Evolutionary conservation across 2,888 invertebrate species (phyloP).

Genomic region (Dioctria rufipes): DNA sequence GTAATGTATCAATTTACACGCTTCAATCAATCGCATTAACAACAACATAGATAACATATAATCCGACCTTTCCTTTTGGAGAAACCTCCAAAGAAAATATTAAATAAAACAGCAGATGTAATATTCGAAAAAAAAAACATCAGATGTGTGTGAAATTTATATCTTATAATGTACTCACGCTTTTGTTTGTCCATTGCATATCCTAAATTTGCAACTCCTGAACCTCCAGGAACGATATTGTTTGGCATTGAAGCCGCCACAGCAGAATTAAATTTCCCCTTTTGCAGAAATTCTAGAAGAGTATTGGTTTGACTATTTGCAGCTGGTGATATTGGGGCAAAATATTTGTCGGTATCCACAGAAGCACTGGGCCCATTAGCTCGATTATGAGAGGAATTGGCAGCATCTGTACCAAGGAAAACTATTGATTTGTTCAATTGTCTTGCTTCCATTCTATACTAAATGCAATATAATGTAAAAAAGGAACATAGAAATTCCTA

Average conservation of each 20-base stretch:
- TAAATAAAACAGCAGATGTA: too few species aligned
- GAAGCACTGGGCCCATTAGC: slow-evolving; percentile 63
- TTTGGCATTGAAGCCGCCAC: slow-evolving; percentile 7
- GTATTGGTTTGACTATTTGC: slow-evolving; percentile 67
- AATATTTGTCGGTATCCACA: slow-evolving; percentile 74
- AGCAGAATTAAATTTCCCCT: slow-evolving; percentile 73
- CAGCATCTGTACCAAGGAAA: not conserved
- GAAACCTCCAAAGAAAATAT: too few species aligned
- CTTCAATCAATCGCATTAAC: too few species aligned
- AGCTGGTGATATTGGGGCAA: slow-evolving; percentile 81
- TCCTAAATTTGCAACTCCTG: slow-evolving; percentile 8
- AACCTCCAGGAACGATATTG: not conserved
- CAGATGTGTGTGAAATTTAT: too few species aligned
- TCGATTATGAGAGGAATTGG: slow-evolving; percentile 38
- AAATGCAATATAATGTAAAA: not conserved
- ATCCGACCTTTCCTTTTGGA: too few species aligned
- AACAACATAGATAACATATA: too few species aligned
- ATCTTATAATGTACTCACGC: not conserved
- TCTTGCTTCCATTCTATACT: too few species aligned
- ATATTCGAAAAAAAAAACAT: not conserved
- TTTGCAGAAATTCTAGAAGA: slow-evolving; percentile 80
- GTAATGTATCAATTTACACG: too few species aligned
- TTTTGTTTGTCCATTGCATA: slow-evolving; percentile 46
- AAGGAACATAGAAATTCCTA: not conserved
- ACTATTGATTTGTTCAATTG: slow-evolving; percentile 57